These are phyloP conservation scores for Coremacera marginata DNA, from an alignment of 2,888 invertebrate genomes.

Conservation along the genomic window DNA sequence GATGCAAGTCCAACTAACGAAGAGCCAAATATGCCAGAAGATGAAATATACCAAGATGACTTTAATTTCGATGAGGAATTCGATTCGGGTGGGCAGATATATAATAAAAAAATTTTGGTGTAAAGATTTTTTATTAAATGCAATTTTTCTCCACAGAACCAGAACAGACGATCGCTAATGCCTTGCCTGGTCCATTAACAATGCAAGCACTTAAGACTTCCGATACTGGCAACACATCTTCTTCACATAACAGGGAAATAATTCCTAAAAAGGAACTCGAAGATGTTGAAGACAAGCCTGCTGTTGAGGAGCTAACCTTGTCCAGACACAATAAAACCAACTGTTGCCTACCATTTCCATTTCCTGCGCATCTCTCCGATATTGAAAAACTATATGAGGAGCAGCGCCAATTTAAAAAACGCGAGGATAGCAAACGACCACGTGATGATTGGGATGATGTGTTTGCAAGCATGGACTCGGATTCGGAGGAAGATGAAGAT, in stretches of 20 bases:
- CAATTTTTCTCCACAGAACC: slow-evolving; percentile 38
- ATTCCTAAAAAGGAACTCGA: slow-evolving; percentile 43
- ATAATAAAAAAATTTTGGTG: no score
- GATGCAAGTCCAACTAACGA: not conserved
- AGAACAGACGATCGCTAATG: slow-evolving; percentile 48
- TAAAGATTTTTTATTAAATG: no score
- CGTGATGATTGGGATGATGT: slow-evolving; percentile 52
- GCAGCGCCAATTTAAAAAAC: slow-evolving; percentile 17
- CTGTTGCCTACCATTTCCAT: not conserved
- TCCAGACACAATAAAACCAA: not conserved
- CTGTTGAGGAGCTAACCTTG: slow-evolving; percentile 33
- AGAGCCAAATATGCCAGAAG: slow-evolving; percentile 17
- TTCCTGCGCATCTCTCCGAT: slow-evolving; percentile 11
- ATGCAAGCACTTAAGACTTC: not conserved
- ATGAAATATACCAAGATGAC: slow-evolving; percentile 46
- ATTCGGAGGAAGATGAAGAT: slow-evolving; percentile 52
- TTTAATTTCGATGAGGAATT: slow-evolving; percentile 41
- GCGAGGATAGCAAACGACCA: slow-evolving; percentile 15
- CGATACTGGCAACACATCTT: not conserved
- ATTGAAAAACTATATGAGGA: slow-evolving; percentile 36
- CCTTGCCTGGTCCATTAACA: slow-evolving; percentile 12
- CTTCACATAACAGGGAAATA: slow-evolving; percentile 39
- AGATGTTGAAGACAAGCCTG: slow-evolving; percentile 44
- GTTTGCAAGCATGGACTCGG: slow-evolving; percentile 54
- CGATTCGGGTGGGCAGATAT: slow-evolving; percentile 20